Evolutionary conservation across 1,140 invertebrate species (phyloP).

Genomic region (Steinernema feltiae): DNA sequence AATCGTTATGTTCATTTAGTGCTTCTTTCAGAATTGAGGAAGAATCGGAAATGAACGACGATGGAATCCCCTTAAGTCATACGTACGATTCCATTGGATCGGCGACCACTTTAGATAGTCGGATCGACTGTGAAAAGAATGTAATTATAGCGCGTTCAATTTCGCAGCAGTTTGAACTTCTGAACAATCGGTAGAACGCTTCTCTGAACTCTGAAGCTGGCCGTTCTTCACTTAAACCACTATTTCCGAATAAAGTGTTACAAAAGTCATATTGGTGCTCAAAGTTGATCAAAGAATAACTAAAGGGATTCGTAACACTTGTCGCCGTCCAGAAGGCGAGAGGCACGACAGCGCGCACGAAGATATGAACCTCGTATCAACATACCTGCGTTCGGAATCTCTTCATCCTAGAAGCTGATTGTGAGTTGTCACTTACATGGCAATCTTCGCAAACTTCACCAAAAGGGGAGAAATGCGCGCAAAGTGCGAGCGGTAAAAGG

Average conservation of each 20-base stretch:
- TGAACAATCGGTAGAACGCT: background rate
- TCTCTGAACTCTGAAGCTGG: background rate
- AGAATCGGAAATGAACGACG: constrained; percentile 33
- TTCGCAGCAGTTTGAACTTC: constrained; percentile 36
- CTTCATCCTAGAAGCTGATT: too few relatives aligned
- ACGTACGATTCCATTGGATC: constrained; percentile 23
- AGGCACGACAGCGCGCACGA: too few relatives aligned
- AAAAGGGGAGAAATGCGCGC: background rate
- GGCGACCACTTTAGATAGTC: constrained; percentile 14
- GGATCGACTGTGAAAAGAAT: constrained; percentile 10
- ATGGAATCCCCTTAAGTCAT: constrained; percentile 22
- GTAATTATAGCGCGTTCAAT: constrained; percentile 33
- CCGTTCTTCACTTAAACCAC: background rate
- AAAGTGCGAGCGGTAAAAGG: constrained; percentile 13
- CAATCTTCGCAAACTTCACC: background rate
- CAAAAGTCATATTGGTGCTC: too few relatives aligned
- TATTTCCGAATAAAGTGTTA: background rate
- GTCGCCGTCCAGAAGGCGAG: too few relatives aligned
- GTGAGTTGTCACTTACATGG: too few relatives aligned
- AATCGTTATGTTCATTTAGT: background rate
- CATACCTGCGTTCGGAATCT: too few relatives aligned
- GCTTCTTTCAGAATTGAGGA: constrained; percentile 35
- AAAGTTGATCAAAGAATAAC: too few relatives aligned
- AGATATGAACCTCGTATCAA: too few relatives aligned
- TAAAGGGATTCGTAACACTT: too few relatives aligned